Evolutionary conservation across 2,113 vertebrate species (phyloP).

Genomic region (Cynopterus brachyotis): DNA sequence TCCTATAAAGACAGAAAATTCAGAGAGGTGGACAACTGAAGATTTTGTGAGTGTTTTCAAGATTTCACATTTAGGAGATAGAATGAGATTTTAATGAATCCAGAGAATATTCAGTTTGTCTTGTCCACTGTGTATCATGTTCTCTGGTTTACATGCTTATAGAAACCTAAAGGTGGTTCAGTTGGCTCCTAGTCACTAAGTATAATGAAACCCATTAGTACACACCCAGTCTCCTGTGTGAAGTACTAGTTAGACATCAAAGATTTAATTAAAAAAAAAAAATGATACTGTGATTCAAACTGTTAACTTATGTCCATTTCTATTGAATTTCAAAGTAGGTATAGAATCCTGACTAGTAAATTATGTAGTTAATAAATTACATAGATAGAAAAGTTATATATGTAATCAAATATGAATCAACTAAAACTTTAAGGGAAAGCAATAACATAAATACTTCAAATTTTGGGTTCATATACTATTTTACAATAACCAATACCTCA

Average conservation of each 20-base stretch:
- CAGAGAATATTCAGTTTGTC: not conserved
- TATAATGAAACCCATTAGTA: not conserved
- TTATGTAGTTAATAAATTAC: not conserved
- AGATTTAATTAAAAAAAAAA: constrained; percentile 7
- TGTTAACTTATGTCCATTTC: not conserved
- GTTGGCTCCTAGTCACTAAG: not conserved
- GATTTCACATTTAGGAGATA: not conserved
- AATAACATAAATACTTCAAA: not conserved
- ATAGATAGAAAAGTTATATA: not conserved
- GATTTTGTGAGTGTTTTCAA: not conserved
- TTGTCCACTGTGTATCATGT: not conserved
- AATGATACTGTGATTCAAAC: not conserved
- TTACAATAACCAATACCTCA: not conserved
- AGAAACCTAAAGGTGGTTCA: not conserved
- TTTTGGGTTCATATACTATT: not conserved
- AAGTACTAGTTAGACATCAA: not conserved
- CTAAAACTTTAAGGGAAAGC: not conserved
- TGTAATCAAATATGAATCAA: not conserved
- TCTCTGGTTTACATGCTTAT: not conserved
- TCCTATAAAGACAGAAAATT: constrained; percentile 44
- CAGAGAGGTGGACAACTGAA: constrained; percentile 10
- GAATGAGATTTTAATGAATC: not conserved
- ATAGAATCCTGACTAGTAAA: not conserved
- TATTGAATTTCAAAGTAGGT: not conserved
- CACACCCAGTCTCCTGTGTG: not conserved